These are phyloP conservation scores for Empidonax traillii DNA, from an alignment of 2,113 vertebrate species.

Conservation along the genomic window DNA sequence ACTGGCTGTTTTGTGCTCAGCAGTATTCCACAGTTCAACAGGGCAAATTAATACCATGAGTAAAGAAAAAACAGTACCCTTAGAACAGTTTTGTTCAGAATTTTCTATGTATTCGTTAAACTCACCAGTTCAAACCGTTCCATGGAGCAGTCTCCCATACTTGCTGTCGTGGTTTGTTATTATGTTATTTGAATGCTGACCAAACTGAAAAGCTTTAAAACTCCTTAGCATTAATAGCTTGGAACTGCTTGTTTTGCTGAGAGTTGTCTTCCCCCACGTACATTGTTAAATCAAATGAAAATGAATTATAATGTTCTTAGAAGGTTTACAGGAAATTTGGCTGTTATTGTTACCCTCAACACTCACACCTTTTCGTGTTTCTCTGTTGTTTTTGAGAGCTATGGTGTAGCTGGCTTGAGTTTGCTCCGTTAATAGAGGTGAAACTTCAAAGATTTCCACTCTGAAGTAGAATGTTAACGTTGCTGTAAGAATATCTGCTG, in stretches of 20 bases:
- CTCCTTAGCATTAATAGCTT: not conserved
- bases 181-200: conserved; percentile 9
- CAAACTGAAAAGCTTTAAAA: conserved; percentile 22
- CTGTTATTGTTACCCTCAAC: not conserved
- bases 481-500: not conserved
- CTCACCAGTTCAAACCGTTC: not conserved
- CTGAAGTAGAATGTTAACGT: not conserved
- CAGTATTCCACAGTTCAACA: not conserved
- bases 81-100: not conserved
- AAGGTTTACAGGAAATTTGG: not conserved
- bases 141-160: not conserved
- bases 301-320: not conserved
- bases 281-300: not conserved
- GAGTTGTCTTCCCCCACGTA: not conserved
- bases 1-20: not conserved
- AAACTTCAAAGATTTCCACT: not conserved
- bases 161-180: not conserved
- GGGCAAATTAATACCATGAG: not conserved
- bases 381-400: not conserved
- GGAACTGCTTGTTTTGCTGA: not conserved
- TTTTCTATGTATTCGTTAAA: not conserved
- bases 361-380: not conserved
- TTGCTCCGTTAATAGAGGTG: not conserved
- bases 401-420: not conserved
- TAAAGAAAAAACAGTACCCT: not conserved